These are phyloP conservation scores for Trichosurus vulpecula DNA, from an alignment of 2,797 vertebrate genomes.

Conservation along the genomic window DNA sequence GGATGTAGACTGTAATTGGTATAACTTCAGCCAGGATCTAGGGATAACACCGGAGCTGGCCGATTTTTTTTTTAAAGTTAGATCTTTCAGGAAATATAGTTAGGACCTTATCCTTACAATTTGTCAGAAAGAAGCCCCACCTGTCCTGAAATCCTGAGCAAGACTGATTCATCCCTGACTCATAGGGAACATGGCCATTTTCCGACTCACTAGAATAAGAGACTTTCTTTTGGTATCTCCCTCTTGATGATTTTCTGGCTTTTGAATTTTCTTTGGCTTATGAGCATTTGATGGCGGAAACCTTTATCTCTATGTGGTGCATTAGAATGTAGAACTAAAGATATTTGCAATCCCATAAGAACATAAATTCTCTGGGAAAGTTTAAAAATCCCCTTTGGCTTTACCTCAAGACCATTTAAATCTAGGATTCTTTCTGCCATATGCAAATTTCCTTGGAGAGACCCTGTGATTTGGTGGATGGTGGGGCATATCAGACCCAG, in stretches of 20 bases:
- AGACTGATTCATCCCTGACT: conserved; percentile 56
- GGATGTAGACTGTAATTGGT: not conserved
- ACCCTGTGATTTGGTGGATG: not conserved
- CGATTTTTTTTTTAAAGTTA: not conserved
- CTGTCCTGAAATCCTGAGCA: not conserved
- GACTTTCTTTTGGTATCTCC: not conserved
- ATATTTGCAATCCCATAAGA: not conserved
- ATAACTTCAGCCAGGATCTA: not conserved
- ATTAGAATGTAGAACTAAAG: conserved; percentile 14
- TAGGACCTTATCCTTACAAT: not conserved
- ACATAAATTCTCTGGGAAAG: not conserved
- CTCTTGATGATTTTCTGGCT: conserved; percentile 35
- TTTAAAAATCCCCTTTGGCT: not conserved
- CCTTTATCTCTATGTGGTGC: not conserved
- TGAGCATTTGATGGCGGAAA: not conserved
- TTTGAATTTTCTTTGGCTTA: conserved; percentile 5
- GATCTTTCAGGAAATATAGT: conserved; percentile 12
- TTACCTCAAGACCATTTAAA: not conserved
- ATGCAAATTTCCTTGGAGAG: not conserved
- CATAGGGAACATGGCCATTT: conserved; percentile 37
- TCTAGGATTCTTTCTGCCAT: not conserved
- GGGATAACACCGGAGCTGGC: conserved; percentile 7
- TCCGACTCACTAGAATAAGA: conserved; percentile 39
- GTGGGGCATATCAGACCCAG: not conserved
- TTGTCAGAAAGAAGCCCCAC: conserved; percentile 6